These are phyloP conservation scores for Zeugodacus cucurbitae DNA, from an alignment of 1,140 invertebrate genomes.

Conservation along the genomic window DNA sequence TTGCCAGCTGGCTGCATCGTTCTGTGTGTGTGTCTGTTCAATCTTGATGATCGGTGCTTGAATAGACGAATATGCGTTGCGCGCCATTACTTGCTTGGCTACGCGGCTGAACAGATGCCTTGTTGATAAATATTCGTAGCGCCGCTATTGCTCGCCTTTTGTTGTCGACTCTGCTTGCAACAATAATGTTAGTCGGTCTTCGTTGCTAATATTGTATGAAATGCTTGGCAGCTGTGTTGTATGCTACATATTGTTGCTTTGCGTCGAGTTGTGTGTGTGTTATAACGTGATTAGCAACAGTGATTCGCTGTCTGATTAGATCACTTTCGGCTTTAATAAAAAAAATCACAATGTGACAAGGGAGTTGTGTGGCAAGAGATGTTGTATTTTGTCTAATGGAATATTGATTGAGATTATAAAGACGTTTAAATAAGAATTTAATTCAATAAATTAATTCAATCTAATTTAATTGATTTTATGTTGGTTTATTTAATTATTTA, in stretches of 20 bases:
- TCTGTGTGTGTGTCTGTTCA: background rate
- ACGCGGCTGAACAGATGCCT: background rate
- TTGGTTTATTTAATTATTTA: too few relatives aligned
- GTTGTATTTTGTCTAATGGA: too few relatives aligned
- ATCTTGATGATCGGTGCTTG: conserved; percentile 39
- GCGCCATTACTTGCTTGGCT: background rate
- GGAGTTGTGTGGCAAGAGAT: too few relatives aligned
- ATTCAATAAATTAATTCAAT: too few relatives aligned
- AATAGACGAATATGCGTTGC: background rate
- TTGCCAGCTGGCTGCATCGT: background rate
- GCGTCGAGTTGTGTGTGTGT: background rate
- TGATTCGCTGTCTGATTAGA: conserved; percentile 30
- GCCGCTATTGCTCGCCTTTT: background rate
- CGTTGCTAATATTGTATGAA: background rate
- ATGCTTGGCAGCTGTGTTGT: background rate
- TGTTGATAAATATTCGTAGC: background rate
- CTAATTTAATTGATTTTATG: too few relatives aligned
- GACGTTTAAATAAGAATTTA: too few relatives aligned
- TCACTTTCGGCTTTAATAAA: background rate
- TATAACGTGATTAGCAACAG: conserved; percentile 2
- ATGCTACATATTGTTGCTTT: background rate
- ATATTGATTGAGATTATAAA: too few relatives aligned
- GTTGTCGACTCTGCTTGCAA: background rate
- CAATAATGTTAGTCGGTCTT: background rate
- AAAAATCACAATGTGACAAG: background rate